These are phyloP conservation scores for Pterocles gutturalis DNA, from an alignment of 2,113 vertebrate genomes.

Conservation along the genomic window DNA sequence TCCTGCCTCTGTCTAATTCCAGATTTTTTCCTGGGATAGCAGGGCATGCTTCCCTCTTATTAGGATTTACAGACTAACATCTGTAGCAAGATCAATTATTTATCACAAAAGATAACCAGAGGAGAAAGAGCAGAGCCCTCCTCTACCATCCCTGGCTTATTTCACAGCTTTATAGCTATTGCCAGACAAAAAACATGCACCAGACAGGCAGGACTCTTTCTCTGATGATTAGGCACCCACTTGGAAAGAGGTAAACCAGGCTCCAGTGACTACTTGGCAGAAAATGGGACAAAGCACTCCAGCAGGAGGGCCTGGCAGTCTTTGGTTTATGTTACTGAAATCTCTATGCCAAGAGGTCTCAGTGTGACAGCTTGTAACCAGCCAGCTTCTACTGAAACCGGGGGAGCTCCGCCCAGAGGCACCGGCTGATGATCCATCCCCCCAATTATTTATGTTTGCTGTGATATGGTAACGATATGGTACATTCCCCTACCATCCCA, in stretches of 20 bases:
- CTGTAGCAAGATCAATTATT: not conserved
- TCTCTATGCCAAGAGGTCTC: not conserved
- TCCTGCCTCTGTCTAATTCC: not conserved
- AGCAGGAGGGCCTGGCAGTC: not conserved
- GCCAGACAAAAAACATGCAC: not conserved
- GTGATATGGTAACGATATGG: not conserved
- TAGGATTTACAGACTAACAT: not conserved
- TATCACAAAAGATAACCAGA: not conserved
- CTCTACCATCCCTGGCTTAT: not conserved
- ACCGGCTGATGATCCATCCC: not conserved
- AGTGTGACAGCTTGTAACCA: not conserved
- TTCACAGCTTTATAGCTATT: not conserved
- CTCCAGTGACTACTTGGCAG: not conserved
- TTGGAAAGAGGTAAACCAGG: conserved; percentile 1
- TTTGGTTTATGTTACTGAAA: not conserved
- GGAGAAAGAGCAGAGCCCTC: not conserved
- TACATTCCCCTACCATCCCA: not conserved
- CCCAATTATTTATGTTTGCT: not conserved
- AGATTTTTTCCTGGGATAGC: not conserved
- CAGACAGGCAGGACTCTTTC: not conserved
- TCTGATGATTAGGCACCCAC: not conserved
- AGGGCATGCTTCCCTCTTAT: not conserved
- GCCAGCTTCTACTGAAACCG: not conserved
- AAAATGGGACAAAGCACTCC: not conserved
- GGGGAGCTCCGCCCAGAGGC: not conserved